Evolutionary conservation across 2,113 vertebrate species (phyloP).

Genomic region (Ornithorhynchus anatinus): DNA sequence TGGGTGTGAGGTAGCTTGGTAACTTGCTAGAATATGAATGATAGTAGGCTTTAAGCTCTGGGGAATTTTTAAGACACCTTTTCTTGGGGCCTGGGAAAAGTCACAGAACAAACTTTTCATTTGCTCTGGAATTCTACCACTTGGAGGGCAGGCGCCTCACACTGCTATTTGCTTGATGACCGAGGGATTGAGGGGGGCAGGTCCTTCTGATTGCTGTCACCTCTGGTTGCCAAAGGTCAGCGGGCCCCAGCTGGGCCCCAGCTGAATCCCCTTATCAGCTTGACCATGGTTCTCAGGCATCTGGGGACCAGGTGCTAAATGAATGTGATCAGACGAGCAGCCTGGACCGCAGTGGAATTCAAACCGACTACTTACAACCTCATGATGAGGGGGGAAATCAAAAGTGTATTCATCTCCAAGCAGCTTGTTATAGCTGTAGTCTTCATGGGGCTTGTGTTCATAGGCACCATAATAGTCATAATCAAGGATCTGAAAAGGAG

Average conservation of each 20-base stretch:
- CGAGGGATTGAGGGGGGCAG: fast-evolving
- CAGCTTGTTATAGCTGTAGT: constrained; percentile 79
- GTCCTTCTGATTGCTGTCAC: too few relatives aligned
- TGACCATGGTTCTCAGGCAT: too few relatives aligned
- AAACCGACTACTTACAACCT: constrained; percentile 70
- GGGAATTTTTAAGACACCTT: not conserved
- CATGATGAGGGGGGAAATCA: constrained; percentile 88
- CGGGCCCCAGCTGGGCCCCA: not conserved
- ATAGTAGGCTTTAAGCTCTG: fast-evolving
- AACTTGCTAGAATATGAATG: fast-evolving
- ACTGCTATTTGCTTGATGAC: not conserved
- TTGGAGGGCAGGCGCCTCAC: not conserved
- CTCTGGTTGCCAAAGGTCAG: not conserved
- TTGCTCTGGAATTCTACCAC: not conserved
- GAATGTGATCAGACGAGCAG: too few relatives aligned
- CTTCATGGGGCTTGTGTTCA: constrained; percentile 56
- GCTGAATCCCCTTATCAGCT: too few relatives aligned
- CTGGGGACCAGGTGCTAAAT: too few relatives aligned
- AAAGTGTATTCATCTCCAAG: constrained; percentile 90
- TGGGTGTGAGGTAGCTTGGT: not conserved
- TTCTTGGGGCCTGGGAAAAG: not conserved
- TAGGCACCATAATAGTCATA: constrained; percentile 93
- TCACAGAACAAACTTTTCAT: constrained; percentile 5
- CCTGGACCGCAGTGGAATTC: too few relatives aligned
- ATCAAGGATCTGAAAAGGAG: constrained; percentile 73